Conservation (phyloP, 92 coral and sea anemone genomes). For the Chrysogorgia sp. region DNA sequence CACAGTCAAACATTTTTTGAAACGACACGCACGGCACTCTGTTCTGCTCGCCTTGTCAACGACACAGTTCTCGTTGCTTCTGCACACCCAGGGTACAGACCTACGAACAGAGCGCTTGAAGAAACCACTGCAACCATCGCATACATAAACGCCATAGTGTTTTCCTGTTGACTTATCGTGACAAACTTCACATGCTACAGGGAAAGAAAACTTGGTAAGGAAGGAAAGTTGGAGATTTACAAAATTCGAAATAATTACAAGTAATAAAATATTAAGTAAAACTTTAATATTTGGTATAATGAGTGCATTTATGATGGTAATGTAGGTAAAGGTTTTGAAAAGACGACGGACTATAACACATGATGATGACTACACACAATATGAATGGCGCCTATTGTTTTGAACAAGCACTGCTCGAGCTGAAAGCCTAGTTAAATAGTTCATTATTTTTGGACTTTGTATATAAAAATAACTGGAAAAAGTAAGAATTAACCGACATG, state of each 20-base stretch:
- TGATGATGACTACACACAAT: too few relatives aligned
- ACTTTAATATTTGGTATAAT: too few relatives aligned
- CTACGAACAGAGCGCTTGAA: constrained; percentile 94
- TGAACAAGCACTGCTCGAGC: too few relatives aligned
- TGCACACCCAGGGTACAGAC: constrained; percentile 88
- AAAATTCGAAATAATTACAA: neutral
- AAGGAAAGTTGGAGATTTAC: neutral
- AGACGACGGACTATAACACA: neutral
- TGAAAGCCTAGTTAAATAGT: too few relatives aligned
- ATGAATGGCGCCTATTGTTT: too few relatives aligned
- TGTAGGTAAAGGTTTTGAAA: neutral
- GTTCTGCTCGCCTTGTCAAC: constrained; percentile 92
- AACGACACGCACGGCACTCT: constrained; percentile 92
- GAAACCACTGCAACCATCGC: constrained; percentile 99
- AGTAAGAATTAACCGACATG: too few relatives aligned
- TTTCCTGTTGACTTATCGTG: constrained; percentile 93
- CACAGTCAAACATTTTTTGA: constrained; percentile 77
- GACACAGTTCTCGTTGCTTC: constrained; percentile 71
- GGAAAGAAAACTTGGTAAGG: neutral
- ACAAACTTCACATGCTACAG: constrained; percentile 85
- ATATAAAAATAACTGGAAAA: too few relatives aligned
- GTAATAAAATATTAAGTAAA: too few relatives aligned
- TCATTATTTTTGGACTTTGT: too few relatives aligned
- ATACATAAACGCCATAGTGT: constrained; percentile 91
- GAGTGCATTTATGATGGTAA: too few relatives aligned